These are phyloP conservation scores for Epirrhoe alternata DNA, from an alignment of 2,888 invertebrate genomes.

Conservation along the genomic window DNA sequence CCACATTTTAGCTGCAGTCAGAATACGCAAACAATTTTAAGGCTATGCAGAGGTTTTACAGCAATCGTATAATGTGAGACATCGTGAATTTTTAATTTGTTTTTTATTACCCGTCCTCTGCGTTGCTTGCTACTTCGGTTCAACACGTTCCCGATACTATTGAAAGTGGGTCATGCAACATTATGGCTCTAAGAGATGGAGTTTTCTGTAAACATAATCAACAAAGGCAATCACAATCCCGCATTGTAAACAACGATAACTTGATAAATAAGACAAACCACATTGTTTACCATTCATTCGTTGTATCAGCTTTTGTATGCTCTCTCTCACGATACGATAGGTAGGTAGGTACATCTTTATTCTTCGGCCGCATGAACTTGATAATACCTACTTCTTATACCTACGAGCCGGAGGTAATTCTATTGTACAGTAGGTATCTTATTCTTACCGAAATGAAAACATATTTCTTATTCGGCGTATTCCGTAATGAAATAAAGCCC, in stretches of 20 bases:
- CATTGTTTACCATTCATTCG: conserved; percentile 35
- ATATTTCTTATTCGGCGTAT: conserved; percentile 58
- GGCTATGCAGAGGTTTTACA: background rate
- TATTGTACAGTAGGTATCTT: conserved; percentile 41
- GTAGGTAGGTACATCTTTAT: conserved; percentile 24
- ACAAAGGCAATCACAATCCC: conserved; percentile 24
- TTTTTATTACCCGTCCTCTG: conserved; percentile 37
- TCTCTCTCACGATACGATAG: conserved; percentile 32
- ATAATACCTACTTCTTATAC: conserved; percentile 37
- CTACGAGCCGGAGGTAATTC: conserved; percentile 35
- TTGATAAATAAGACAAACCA: conserved; percentile 36
- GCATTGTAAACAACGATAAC: conserved; percentile 36
- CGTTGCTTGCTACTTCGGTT: conserved; percentile 52
- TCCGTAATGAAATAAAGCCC: conserved; percentile 63
- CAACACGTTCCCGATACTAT: conserved; percentile 51
- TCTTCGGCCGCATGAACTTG: conserved; percentile 27
- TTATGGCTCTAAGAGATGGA: conserved; percentile 16
- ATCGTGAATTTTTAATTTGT: conserved; percentile 2
- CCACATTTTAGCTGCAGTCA: background rate
- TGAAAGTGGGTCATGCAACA: conserved; percentile 56
- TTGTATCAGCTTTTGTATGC: conserved; percentile 35
- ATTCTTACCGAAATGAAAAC: conserved; percentile 52
- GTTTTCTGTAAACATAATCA: conserved; percentile 27
- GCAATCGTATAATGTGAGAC: background rate
- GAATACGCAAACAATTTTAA: background rate